Conservation (phyloP, 2,888 invertebrate species). For the Drosophila multiciliata region DNA sequence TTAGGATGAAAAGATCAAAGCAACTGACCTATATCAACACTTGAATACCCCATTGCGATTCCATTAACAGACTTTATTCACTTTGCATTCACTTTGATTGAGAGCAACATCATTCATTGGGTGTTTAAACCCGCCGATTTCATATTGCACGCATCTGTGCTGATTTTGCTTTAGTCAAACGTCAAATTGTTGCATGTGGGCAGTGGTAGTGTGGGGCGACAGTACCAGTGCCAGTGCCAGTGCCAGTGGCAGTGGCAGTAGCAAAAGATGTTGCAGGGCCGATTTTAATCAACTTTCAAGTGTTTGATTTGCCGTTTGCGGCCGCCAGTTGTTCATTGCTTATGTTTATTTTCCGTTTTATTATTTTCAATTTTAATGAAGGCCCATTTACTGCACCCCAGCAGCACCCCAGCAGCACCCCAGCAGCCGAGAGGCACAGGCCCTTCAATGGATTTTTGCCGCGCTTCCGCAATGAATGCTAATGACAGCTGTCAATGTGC, state of each 20-base stretch:
- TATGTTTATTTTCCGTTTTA: conserved; percentile 67
- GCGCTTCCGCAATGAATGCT: conserved; percentile 79
- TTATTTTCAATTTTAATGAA: conserved; percentile 80
- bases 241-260: neutral
- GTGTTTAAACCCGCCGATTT: conserved; percentile 12
- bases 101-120: conserved; percentile 37
- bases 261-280: conserved; percentile 24
- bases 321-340: conserved; percentile 44
- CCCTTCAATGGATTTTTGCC: conserved; percentile 61
- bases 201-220: conserved; percentile 12
- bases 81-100: conserved; percentile 46
- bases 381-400: conserved; percentile 72
- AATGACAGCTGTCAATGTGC: conserved; percentile 81
- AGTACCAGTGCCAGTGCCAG: conserved; percentile 8
- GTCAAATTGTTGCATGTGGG: conserved; percentile 78
- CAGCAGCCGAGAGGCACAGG: conserved; percentile 7
- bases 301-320: conserved; percentile 77
- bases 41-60: conserved; percentile 26
- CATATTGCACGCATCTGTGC: conserved; percentile 72
- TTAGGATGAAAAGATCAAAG: conserved; percentile 39
- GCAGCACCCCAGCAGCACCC: conserved; percentile 41
- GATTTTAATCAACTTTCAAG: conserved; percentile 75
- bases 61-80: conserved; percentile 40
- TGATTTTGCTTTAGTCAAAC: conserved; percentile 63
- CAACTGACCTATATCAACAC: conserved; percentile 36